Evolutionary conservation across 2,113 vertebrate species (phyloP).

Genomic region (Festucalex cinctus): DNA sequence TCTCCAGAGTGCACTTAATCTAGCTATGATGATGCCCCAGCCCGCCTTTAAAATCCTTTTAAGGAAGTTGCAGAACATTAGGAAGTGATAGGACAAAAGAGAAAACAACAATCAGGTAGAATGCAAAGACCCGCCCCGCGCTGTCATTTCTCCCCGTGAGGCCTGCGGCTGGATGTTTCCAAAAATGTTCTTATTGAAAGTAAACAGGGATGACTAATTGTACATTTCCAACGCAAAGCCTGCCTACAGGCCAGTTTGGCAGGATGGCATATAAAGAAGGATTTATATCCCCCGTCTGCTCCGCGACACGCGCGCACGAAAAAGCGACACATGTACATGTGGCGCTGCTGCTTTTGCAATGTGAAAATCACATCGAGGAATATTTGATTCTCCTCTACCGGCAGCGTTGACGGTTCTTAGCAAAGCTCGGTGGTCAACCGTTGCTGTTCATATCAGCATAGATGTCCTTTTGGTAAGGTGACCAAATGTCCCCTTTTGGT

Average conservation of each 20-base stretch:
- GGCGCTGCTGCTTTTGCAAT: slow-evolving; percentile 52
- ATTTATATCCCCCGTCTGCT: slow-evolving; percentile 66
- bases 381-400: slow-evolving; percentile 25
- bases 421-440: background rate
- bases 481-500: too few relatives aligned
- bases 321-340: slow-evolving; percentile 52
- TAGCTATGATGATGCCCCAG: too few relatives aligned
- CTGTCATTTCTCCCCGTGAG: slow-evolving; percentile 26
- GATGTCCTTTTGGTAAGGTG: too few relatives aligned
- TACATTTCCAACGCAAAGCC: slow-evolving; percentile 74
- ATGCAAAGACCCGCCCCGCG: slow-evolving; percentile 25
- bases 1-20: too few relatives aligned
- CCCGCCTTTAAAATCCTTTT: too few relatives aligned
- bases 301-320: slow-evolving; percentile 22
- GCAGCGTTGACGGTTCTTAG: slow-evolving; percentile 14
- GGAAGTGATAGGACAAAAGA: background rate
- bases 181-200: slow-evolving; percentile 59
- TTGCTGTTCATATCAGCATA: too few relatives aligned
- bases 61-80: slow-evolving; percentile 23
- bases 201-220: slow-evolving; percentile 73
- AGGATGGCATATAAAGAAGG: slow-evolving; percentile 59
- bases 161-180: slow-evolving; percentile 53
- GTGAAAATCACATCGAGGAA: slow-evolving; percentile 17
- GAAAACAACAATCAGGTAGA: slow-evolving; percentile 21
- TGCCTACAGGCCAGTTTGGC: slow-evolving; percentile 65